Evolutionary conservation across 2,888 invertebrate species (phyloP).

Genomic region (Heteropelma amictum): DNA sequence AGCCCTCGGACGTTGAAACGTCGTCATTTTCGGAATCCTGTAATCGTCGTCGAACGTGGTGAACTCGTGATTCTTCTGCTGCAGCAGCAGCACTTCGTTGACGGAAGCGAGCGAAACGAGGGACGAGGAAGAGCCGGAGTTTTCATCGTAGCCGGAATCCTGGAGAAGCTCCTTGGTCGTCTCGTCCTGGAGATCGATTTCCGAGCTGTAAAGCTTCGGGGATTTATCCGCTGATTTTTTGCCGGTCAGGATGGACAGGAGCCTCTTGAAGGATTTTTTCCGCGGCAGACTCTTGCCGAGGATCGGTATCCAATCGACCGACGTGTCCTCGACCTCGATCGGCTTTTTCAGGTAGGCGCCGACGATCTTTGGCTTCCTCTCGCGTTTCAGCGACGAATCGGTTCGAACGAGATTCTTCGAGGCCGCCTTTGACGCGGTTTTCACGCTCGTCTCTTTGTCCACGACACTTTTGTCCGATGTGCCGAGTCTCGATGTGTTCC

Average conservation of each 20-base stretch:
- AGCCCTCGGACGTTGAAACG: too few relatives aligned
- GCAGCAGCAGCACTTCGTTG: constrained; percentile 49
- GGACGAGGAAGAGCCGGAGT: constrained; percentile 61
- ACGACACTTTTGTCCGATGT: background rate
- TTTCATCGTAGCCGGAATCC: constrained; percentile 68
- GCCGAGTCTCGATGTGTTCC: background rate
- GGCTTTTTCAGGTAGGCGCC: constrained; percentile 68
- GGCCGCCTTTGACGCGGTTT: background rate
- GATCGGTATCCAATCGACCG: constrained; percentile 68
- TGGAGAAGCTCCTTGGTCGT: constrained; percentile 43
- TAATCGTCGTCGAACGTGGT: background rate
- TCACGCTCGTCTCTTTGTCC: background rate
- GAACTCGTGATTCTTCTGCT: too few relatives aligned
- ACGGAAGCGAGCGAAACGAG: constrained; percentile 58
- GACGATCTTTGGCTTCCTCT: constrained; percentile 62
- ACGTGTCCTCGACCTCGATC: constrained; percentile 64
- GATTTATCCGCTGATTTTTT: constrained; percentile 36
- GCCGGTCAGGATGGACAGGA: constrained; percentile 61
- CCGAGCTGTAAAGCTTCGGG: constrained; percentile 52
- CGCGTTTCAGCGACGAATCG: constrained; percentile 46
- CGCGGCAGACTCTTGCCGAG: constrained; percentile 63
- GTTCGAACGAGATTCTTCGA: constrained; percentile 24
- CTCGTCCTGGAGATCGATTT: constrained; percentile 59
- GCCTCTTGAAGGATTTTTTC: constrained; percentile 65
- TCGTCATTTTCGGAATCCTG: too few relatives aligned